Base-by-base conservation (phyloP, 35 echinoderm and acorn worm species). In the Patiria miniata region DNA sequence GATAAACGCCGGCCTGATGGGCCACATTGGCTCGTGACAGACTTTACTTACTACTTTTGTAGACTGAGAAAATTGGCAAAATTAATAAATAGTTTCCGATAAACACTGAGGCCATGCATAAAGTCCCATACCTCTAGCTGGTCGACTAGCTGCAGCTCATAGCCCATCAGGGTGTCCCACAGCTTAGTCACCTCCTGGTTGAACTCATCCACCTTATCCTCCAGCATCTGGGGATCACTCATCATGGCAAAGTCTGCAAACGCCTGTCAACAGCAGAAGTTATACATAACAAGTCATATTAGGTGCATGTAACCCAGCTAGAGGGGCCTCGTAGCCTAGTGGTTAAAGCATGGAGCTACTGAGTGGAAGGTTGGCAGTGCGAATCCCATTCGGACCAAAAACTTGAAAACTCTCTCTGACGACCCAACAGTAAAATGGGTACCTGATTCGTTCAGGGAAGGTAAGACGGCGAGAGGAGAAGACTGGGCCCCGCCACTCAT, bases 161-260 rank as follows among this genome's bases (percentile, higher is more conserved):
- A 94, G 14, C 96, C 96, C 96, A 99, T 99, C 78, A 99, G 55
- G 2, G 44, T 92, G 60, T 99, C 96, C 92, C 96, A 99, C 8
- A 99, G 83, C 57, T 77, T 92, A 39, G 68, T 79, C 21, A 86
- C 76, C 26, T 99, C 96, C 18, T 87, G 86, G 9, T 87, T 86
- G 83, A 94, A 99, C 69, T 99, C 96, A 18, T 36, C 69, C 17
- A 94, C 44, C 47, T 85, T 87, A 16, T 81, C 69, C 28, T 95
- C 93, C 18, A 95, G 40, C 18, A 86, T 89, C 79, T 89, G 87
- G 22, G 78, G 61, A 76, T 95, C 93, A 68, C 89, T 95, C 78
- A 91, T 91, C 36, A 88, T 7, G 16, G 85, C 52, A 60, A 95
- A 39, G 29, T 95, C 89, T 18, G 85, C 47, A 53, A 96, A 52